Evolutionary conservation across 2,888 invertebrate genomes (phyloP).

Genomic region (Pandemis corylana): DNA sequence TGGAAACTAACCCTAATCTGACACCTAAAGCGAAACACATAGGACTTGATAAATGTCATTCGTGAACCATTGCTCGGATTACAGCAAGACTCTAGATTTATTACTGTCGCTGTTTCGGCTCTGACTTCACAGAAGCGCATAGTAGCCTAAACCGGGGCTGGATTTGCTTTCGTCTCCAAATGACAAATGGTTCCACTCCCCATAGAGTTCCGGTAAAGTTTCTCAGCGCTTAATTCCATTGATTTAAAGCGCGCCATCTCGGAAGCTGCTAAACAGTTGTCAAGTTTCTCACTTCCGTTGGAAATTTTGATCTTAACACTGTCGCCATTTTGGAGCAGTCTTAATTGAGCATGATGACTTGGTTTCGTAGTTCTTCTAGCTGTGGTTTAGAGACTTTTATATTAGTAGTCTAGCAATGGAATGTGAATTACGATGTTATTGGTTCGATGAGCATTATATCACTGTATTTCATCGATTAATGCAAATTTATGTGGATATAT

Average conservation of each 20-base stretch:
- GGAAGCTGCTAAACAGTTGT: slow-evolving; percentile 36
- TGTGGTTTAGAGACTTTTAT: slow-evolving; percentile 10
- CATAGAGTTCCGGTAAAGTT: slow-evolving; percentile 55
- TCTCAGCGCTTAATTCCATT: slow-evolving; percentile 53
- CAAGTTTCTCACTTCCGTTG: slow-evolving; percentile 31
- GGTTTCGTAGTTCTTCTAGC: slow-evolving; percentile 33
- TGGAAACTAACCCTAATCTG: slow-evolving; percentile 24
- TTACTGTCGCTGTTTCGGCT: slow-evolving; percentile 44
- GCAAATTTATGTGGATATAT: background rate
- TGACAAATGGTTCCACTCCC: slow-evolving; percentile 45
- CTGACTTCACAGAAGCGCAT: slow-evolving; percentile 54
- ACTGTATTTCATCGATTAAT: slow-evolving; percentile 6
- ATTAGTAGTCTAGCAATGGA: background rate
- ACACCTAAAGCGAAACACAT: slow-evolving; percentile 41
- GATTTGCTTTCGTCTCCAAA: slow-evolving; percentile 55
- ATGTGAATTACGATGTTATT: background rate
- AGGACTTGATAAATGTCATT: slow-evolving; percentile 45
- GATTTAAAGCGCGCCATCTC: slow-evolving; percentile 52
- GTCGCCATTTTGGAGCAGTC: slow-evolving; percentile 46
- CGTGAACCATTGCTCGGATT: slow-evolving; percentile 45
- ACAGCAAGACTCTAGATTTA: slow-evolving; percentile 46
- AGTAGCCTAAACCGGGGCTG: slow-evolving; percentile 45
- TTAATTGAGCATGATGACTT: slow-evolving; percentile 49
- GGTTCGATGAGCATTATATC: slow-evolving; percentile 6
- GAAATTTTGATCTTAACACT: slow-evolving; percentile 43